Evolutionary conservation across 37 sponge, comb jelly and placozoan genomes (phyloP).

Genomic region (Eunapius fragilis): DNA sequence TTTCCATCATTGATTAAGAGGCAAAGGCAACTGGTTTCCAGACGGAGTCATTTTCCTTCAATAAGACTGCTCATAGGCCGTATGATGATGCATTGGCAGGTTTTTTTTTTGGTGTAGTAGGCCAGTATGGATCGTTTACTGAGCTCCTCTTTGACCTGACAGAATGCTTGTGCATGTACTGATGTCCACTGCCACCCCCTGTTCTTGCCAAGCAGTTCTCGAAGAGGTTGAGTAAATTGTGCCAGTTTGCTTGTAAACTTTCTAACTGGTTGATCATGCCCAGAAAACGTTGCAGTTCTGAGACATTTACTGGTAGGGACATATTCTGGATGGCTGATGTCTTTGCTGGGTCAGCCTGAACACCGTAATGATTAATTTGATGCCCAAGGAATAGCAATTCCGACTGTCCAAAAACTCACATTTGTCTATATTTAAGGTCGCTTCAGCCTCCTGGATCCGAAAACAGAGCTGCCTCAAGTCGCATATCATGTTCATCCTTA

Average conservation of each 20-base stretch:
- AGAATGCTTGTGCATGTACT: neutral
- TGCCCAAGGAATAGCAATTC: no score
- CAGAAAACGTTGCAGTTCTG: no score
- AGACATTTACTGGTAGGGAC: no score
- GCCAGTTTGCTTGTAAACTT: constrained; percentile 1
- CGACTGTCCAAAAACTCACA: no score
- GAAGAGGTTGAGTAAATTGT: neutral
- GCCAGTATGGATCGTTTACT: neutral
- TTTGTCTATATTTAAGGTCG: no score
- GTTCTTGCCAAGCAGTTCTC: constrained; percentile 9
- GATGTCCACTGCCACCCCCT: constrained; percentile 10
- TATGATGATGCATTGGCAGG: constrained; percentile 1
- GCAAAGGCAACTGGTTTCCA: constrained; percentile 4
- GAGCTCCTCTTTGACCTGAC: constrained; percentile 22
- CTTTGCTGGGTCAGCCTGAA: no score
- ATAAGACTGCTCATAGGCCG: neutral
- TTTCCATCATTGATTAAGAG: no score
- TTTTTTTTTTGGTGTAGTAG: neutral
- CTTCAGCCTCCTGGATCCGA: no score
- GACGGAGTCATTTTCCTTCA: neutral
- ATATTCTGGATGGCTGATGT: no score
- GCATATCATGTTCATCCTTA: no score
- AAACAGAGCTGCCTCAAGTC: no score
- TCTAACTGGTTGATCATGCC: neutral
- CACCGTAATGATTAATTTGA: no score